phyloP scores from a whole-genome alignment of 35 echinoderm and acorn worm species.

The Acanthaster planci region DNA sequence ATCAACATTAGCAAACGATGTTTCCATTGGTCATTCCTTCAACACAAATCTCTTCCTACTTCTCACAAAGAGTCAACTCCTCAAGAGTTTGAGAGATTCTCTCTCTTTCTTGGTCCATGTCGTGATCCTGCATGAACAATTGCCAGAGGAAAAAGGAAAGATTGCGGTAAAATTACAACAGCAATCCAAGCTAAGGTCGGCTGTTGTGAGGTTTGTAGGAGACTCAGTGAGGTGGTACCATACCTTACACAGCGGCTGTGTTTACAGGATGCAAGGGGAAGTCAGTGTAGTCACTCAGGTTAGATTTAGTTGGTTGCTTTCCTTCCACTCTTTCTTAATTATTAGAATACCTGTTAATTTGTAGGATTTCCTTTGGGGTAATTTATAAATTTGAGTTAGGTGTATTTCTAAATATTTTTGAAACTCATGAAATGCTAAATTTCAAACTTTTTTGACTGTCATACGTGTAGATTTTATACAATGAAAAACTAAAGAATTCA shows the following conservation, averaged over 20 bases:
- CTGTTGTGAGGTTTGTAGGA: background rate
- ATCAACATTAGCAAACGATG: background rate
- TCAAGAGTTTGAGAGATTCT: background rate
- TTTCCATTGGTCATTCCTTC: background rate
- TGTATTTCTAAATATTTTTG: too few species aligned
- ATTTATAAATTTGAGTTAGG: too few species aligned
- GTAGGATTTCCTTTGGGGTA: too few species aligned
- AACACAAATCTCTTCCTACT: background rate
- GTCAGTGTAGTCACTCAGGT: background rate
- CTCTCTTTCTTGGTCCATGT: background rate
- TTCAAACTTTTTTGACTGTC: too few species aligned
- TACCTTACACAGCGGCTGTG: background rate
- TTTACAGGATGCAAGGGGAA: background rate
- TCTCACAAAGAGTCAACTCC: background rate
- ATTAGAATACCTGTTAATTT: too few species aligned
- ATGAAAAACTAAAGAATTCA: too few species aligned
- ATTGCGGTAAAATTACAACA: background rate
- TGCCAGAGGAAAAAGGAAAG: background rate
- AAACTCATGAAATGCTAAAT: too few species aligned
- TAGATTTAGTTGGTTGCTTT: too few species aligned
- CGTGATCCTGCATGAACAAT: background rate
- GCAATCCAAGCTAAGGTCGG: background rate
- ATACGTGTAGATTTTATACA: too few species aligned
- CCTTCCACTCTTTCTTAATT: too few species aligned
- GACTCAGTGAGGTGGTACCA: slow-evolving; percentile 12